These are phyloP conservation scores for Micrasema minimum DNA, from an alignment of 1,140 invertebrate genomes.

Conservation along the genomic window DNA sequence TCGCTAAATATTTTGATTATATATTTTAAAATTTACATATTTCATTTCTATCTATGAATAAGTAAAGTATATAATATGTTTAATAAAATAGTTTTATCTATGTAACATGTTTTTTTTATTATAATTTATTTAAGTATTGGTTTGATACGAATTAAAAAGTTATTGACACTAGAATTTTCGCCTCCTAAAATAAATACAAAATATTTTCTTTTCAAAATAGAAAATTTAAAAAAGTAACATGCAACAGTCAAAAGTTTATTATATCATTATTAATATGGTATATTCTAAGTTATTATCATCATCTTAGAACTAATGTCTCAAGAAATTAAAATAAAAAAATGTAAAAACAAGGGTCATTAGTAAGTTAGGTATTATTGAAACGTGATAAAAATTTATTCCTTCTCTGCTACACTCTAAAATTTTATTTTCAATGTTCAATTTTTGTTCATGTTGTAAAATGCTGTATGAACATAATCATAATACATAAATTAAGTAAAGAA, in stretches of 20 bases:
- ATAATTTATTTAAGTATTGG: constrained; percentile 8
- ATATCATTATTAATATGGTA: constrained; percentile 29
- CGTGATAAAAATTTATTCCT: too few species aligned
- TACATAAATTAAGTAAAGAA: too few species aligned
- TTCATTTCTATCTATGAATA: constrained; percentile 38
- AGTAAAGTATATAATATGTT: constrained; percentile 40
- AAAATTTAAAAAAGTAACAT: constrained; percentile 50
- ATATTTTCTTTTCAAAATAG: constrained; percentile 42
- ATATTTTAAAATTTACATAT: neutral
- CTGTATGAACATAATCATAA: too few species aligned
- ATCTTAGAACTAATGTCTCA: constrained; percentile 33
- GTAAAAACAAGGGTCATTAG: too few species aligned
- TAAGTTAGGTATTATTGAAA: too few species aligned
- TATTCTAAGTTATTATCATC: constrained; percentile 48
- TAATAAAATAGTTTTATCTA: constrained; percentile 41
- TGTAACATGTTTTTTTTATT: constrained; percentile 33
- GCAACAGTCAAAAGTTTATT: constrained; percentile 50
- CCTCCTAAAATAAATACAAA: constrained; percentile 35
- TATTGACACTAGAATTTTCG: constrained; percentile 25
- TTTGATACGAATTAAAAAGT: constrained; percentile 37
- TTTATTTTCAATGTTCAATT: too few species aligned
- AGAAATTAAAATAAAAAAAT: too few species aligned
- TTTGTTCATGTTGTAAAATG: too few species aligned
- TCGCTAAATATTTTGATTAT: too few species aligned
- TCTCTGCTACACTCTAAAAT: too few species aligned